Evolutionary conservation across 2,888 invertebrate genomes (phyloP), one percentile per base, ranked within the genome.

Genomic region (Myopa tessellatipennis): DNA sequence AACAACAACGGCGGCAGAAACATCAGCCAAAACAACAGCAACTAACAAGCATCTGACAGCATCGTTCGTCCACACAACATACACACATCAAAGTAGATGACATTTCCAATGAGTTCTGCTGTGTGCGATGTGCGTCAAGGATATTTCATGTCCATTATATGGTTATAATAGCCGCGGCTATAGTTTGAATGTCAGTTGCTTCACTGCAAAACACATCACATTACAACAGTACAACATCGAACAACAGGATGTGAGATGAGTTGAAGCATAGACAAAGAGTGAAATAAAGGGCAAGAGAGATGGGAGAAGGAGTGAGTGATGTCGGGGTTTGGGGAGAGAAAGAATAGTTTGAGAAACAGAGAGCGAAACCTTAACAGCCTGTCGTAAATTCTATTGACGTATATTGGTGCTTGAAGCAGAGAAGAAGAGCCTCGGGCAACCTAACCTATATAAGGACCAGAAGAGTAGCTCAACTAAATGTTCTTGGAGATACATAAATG

Each of bases 141-240:
- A 70, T 70, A 70, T 52, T 70, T 70, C 55, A 55, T 34, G 70
- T 70, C 69, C 73, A 61, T 73, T 73, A 61, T 18, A 50, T 40
- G 61, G 38, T 73, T 69, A 26, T 69, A 16, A 50, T 45, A 26
- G 55, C 12, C 7, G 52, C 55, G 5, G 36, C 50, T 36, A 67
- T 36, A 14, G 16, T 67, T 36, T 38, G 40, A 14, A 16, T 67
- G 36, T 6, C 16, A 3, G 36, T 14, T 36, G 14, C 4, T 38
- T 67, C 38, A 38, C 36, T 40, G 67, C 1, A n/a, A 38, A 40
- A 4, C 18, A 8, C 67, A n/a, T 4, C 12, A 40, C 12, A 40
- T 6, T 67, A 16, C 16, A 40, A 16, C 16, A 40, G 16, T 4
- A n/a, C 4, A 40, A n/a, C 3, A 10, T n/a, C 38, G 16, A 1